Base-by-base conservation (phyloP, 2,797 vertebrate species). In the Danio kyathit region DNA sequence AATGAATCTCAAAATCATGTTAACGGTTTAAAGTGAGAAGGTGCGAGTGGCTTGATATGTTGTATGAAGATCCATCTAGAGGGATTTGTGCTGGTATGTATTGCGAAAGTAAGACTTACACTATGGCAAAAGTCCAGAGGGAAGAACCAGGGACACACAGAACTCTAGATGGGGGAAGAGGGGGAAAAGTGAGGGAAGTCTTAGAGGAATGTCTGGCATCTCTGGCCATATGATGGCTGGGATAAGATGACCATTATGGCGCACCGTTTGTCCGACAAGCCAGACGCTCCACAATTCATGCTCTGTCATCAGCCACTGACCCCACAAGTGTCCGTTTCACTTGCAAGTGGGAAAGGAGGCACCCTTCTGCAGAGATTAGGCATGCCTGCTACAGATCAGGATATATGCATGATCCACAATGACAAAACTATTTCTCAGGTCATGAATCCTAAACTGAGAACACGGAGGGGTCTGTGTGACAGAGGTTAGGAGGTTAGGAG, bases 121-220 rank as follows among this genome's bases (percentile, higher is more conserved):
- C n/a, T 4, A 43, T 64, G 64, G 63, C 70, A 10, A 3, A 57
- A 41, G 12, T 43, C 6, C 48, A 72, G 48, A 17, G 48, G 5
- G 4, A 66, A n/a, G 44, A 41, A 82, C n/a, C 60, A 46, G 60
- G 44, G 13, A 79, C 74, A 44, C 29, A 56, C 14, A 57, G 51
- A 17, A 60, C 43, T 79, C 59, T 65, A 65, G 76, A 5, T 38
- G 44, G 16, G 66, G 65, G 12, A 64, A 40, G 40, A 1, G 43
- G 48, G 51, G 48, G 69, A 65, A 19, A 52, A 38, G 48, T 44
- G 64, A 79, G 61, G 48, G 41, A 73, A 17, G 64, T 44, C 69
- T 41, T 64, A 29, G 41, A 84, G 59, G 76, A 89, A 88, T 86
- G 78, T 48, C 21, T 71, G 85, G 86, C 80, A 88, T 88, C 80